Evolutionary conservation across 2,888 invertebrate species (phyloP).

Genomic region (Incurvaria masculella): DNA sequence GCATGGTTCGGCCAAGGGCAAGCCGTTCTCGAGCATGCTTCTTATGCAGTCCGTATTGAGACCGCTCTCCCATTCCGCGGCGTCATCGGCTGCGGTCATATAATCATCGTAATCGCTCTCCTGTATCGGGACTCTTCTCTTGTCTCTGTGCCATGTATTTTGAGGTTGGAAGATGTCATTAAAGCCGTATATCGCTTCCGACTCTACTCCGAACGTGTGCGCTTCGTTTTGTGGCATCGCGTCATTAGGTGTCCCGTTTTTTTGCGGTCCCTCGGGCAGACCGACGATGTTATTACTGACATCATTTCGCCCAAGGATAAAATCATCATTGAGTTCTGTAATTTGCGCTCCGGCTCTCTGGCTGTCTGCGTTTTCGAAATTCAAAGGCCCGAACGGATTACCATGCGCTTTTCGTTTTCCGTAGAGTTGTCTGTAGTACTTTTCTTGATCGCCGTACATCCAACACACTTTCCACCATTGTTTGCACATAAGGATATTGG

Average conservation of each 20-base stretch:
- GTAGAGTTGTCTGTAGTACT: slow-evolving; percentile 80
- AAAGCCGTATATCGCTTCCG: slow-evolving; percentile 42
- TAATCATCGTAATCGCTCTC: slow-evolving; percentile 38
- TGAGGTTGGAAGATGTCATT: slow-evolving; percentile 24
- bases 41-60: slow-evolving; percentile 39
- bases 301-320: slow-evolving; percentile 34
- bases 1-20: slow-evolving; percentile 26
- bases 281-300: slow-evolving; percentile 22
- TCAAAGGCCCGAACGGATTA: slow-evolving; percentile 20
- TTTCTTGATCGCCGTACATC: slow-evolving; percentile 83
- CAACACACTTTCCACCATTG: slow-evolving; percentile 91
- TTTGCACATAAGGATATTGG: slow-evolving; percentile 77
- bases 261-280: slow-evolving; percentile 25
- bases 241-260: slow-evolving; percentile 17
- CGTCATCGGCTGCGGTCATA: slow-evolving; percentile 36
- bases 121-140: slow-evolving; percentile 50
- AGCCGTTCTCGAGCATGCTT: slow-evolving; percentile 42
- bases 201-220: slow-evolving; percentile 29
- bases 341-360: slow-evolving; percentile 49
- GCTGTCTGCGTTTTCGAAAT: slow-evolving; percentile 34
- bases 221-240: slow-evolving; percentile 17
- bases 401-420: slow-evolving; percentile 56
- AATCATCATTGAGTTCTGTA: slow-evolving; percentile 49
- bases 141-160: slow-evolving; percentile 44
- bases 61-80: slow-evolving; percentile 31